Conservation (phyloP, 2,888 invertebrate species). For the Anodontia alba region DNA sequence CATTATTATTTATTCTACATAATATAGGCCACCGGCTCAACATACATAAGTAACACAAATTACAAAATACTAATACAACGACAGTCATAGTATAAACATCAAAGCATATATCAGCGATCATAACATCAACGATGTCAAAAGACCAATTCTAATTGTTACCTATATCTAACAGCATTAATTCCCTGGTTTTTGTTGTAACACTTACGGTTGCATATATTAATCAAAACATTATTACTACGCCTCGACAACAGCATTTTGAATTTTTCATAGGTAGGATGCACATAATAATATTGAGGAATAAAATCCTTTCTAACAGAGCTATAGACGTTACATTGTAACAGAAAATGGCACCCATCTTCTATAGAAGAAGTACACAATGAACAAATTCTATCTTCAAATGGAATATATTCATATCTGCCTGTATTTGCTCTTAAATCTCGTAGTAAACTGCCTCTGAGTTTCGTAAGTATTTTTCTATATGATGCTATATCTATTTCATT, state of each 20-base stretch:
- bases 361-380: not conserved
- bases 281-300: not conserved
- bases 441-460: not conserved
- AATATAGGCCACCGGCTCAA: too few relatives aligned
- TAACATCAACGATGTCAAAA: too few relatives aligned
- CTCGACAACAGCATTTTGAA: not conserved
- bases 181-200: too few relatives aligned
- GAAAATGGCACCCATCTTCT: not conserved
- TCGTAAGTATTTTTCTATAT: not conserved
- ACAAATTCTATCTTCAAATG: not conserved
- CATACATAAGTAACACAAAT: too few relatives aligned
- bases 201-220: not conserved
- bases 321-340: not conserved
- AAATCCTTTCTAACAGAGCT: not conserved
- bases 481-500: not conserved
- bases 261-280: not conserved
- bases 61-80: too few relatives aligned
- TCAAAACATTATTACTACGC: not conserved
- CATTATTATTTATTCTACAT: too few relatives aligned
- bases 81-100: too few relatives aligned
- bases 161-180: too few relatives aligned
- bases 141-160: too few relatives aligned
- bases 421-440: constrained; percentile 1
- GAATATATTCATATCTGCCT: not conserved
- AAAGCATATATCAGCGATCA: too few relatives aligned